Base-by-base conservation (phyloP, 1,140 invertebrate genomes). In the Zaprionus ghesquierei region DNA sequence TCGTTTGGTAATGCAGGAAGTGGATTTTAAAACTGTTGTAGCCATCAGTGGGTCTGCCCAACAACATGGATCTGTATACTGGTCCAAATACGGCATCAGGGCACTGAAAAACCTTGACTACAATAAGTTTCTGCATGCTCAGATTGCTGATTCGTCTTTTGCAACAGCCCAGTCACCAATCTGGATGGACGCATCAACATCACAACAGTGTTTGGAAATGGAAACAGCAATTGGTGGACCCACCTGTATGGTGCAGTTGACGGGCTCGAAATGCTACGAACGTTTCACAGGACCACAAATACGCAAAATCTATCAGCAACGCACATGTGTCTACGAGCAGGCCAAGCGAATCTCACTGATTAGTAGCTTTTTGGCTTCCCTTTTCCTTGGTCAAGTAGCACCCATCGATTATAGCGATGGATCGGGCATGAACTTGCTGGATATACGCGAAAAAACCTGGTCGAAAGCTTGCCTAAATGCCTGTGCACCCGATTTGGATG, bases 1-100 rank as follows among this genome's bases (percentile, higher is more conserved):
- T 84, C 94, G 95, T 77, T 93, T 99, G 13, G 94, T 96, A 49
- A 94, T 97, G 8, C 94, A 94, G 56, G 96, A 96, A 18, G 95
- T 97, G 10, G 96, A 98, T 92, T 97, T 99, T 81, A 94, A 94
- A 25, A 95, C 94, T 77, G 95, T 99, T 18, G 94, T 93, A 2
- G 96, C 96, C n/a, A 92, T 99, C 64, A 98, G 97, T 23, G 98
- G 98, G 5, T 95, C 96, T 63, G 98, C 95, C 1, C 98, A 99
- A 96, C 98, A 99, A 97, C 98, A 99, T 93, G 98, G 98, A 0
- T 98, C 97, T 60, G 96, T 99, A 5, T 99, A 97, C 93, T 99
- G 98, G 98, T 94, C 95, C 51, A 95, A 94, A 76, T 96, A 96
- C 27, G 95, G 96, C 13, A 93, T 94, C 60, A 79, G 94, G 15